Evolutionary conservation across 1,140 invertebrate species (phyloP), one percentile per base, ranked within the genome.

Genomic region (Drosophila chauvacae): DNA sequence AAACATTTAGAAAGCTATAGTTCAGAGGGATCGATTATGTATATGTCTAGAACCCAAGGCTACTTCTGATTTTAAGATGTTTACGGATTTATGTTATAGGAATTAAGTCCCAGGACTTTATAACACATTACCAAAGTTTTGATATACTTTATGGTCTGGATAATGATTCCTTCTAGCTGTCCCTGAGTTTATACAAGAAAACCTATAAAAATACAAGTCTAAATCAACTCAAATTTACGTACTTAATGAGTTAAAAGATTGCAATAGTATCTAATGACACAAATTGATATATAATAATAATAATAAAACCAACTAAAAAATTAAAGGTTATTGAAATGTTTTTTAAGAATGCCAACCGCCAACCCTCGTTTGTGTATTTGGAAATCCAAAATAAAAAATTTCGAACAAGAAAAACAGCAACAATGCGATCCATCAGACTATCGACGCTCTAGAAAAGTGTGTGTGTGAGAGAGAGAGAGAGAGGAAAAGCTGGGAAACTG

Each of bases 331-430:
- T 47, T 14, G 0, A 14, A 7, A 16, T 28, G 30, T 33, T 33
- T 28, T 28, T 28, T 28, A 7, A 7, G 28, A 50, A 14, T 11
- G 42, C 20, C 3, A n/a, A n/a, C n/a, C 11, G 45, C 16, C 16
- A 50, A 14, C 84, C 83, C 84, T 87, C 60, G 56, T 68, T 63
- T 51, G 26, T 44, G 57, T 48, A 80, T 80, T 88, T 77, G 77
- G 59, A 71, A 74, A 77, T 77, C 70, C 69, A 50, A 50, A 68
- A 69, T 73, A 73, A 72, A 84, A 61, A 58, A 58, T 55, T 44
- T 58, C 76, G 62, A 51, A 74, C 3, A 33, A 18, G n/a, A 14
- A 51, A 42, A 50, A 35, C 33, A 53, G 48, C 53, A 69, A 77
- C 48, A 75, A 74, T 42, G 62, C 60, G 79, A 69, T 23, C 18